Base-by-base conservation (phyloP, 2,797 vertebrate species). In the Danio aesculapii region DNA sequence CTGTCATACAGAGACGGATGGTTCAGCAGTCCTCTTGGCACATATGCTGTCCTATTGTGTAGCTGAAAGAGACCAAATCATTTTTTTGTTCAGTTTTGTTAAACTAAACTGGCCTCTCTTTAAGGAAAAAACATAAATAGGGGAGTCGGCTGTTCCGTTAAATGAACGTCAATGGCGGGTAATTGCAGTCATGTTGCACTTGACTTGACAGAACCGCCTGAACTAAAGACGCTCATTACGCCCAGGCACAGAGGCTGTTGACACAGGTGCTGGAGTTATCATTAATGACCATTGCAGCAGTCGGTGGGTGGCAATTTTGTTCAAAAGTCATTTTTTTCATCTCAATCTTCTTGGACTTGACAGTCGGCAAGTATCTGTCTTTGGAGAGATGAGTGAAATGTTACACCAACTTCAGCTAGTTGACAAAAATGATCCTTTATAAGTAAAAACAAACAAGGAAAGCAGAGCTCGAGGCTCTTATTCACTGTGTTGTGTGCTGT, bases 241-340 rank as follows among this genome's bases (percentile, higher is more conserved):
- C 81, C 64, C 14, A 77, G 71, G 75, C 76, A 64, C 75, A 82
- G 11, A 75, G 44, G 82, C 74, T 93, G 91, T 93, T 92, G 91
- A 93, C 88, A 91, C 91, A 93, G 92, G 91, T 93, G 93, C 79
- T 75, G 55, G 73, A 88, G 72, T 39, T 88, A 84, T 84, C 75
- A 79, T 87, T 88, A 90, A 91, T 88, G 88, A 86, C 75, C 83
- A 75, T 50, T 69, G 58, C 84, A 87, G 85, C 58, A 86, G 87
- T 84, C 75, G 81, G 87, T 90, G 88, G 89, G 87, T 89, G 90
- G 90, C 79, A 85, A 85, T 88, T 88, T 81, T 84, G 76, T 78
- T 74, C 46, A 41, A 67, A 67, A 83, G 75, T 41, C 57, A 73
- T 52, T 10, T 72, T 81, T 86, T 70, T 16, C 81, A 85, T 89